A percentile compares a stretch with the other conserved stretches of the same genome.
Evolutionary conservation across 2,888 invertebrate genomes (phyloP).

Genomic region (Stenodera caucasica): DNA sequence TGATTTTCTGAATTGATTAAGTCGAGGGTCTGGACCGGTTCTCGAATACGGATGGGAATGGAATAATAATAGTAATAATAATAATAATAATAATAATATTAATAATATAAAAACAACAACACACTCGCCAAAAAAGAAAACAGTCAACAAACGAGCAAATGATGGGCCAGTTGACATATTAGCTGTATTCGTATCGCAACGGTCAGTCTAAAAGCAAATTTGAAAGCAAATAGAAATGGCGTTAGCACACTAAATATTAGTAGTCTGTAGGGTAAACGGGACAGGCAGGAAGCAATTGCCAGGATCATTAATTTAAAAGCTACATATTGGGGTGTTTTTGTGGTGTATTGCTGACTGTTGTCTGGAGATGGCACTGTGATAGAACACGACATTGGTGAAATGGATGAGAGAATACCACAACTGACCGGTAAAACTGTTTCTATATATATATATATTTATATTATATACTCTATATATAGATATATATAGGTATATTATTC

Average conservation of each 20-base stretch:
- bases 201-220: slow-evolving; percentile 52
- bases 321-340: slow-evolving; percentile 57
- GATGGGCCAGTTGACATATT: slow-evolving; percentile 51
- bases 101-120: slow-evolving; percentile 40
- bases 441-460: too few relatives aligned
- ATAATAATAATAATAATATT: too few relatives aligned
- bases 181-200: slow-evolving; percentile 51
- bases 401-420: slow-evolving; percentile 49
- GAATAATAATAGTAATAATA: too few relatives aligned
- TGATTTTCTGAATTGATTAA: slow-evolving; percentile 9
- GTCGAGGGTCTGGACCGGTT: too few relatives aligned
- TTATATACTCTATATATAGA: slow-evolving; percentile 17
- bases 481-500: too few relatives aligned
- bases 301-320: slow-evolving; percentile 57
- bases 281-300: slow-evolving; percentile 54
- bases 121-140: slow-evolving; percentile 47
- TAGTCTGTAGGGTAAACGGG: slow-evolving; percentile 47
- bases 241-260: slow-evolving; percentile 48
- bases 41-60: too few relatives aligned
- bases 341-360: slow-evolving; percentile 57
- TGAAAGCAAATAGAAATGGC: slow-evolving; percentile 54
- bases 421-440: slow-evolving; percentile 43
- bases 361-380: slow-evolving; percentile 58
- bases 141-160: slow-evolving; percentile 52
- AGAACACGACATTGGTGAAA: slow-evolving; percentile 56